A percentile compares a stretch with the other conserved stretches of the same genome.
phyloP scores from a whole-genome alignment of 2,113 vertebrate species.

The Aspiorhynchus laticeps region DNA sequence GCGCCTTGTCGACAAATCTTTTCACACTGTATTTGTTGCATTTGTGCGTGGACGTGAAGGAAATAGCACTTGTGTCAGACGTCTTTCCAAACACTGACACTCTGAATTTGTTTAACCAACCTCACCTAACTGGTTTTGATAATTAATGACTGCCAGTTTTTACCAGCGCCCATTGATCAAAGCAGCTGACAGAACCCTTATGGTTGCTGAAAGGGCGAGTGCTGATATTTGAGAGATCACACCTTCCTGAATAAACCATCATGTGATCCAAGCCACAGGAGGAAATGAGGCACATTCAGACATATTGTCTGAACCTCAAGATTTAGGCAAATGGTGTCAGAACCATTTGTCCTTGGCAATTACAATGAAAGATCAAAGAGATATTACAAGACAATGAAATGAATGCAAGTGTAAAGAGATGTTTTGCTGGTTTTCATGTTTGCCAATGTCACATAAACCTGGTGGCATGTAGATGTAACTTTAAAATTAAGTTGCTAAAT shows the following conservation, averaged over 20 bases:
- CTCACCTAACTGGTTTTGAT: neutral
- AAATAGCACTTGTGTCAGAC: neutral
- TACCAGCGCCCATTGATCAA: neutral
- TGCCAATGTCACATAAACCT: neutral
- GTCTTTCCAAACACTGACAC: neutral
- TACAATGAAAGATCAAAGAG: neutral
- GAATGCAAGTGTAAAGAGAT: neutral
- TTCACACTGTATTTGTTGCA: neutral
- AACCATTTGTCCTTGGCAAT: neutral
- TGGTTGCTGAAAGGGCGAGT: neutral
- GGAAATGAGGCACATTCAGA: neutral
- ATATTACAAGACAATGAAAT: neutral
- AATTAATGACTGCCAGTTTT: neutral
- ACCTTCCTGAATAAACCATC: slow-evolving; percentile 30
- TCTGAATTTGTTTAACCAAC: neutral
- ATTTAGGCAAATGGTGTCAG: neutral
- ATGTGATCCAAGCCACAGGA: neutral
- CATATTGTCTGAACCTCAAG: neutral
- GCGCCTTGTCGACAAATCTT: neutral
- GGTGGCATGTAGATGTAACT: neutral
- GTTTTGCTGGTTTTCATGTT: neutral
- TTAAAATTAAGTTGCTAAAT: neutral
- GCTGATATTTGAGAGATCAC: slow-evolving; percentile 20
- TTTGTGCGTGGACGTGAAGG: neutral
- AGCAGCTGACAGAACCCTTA: neutral